Evolutionary conservation across 2,113 vertebrate genomes (phyloP), one percentile per base, ranked within the genome.

Genomic region (Crotalus horridus): DNA sequence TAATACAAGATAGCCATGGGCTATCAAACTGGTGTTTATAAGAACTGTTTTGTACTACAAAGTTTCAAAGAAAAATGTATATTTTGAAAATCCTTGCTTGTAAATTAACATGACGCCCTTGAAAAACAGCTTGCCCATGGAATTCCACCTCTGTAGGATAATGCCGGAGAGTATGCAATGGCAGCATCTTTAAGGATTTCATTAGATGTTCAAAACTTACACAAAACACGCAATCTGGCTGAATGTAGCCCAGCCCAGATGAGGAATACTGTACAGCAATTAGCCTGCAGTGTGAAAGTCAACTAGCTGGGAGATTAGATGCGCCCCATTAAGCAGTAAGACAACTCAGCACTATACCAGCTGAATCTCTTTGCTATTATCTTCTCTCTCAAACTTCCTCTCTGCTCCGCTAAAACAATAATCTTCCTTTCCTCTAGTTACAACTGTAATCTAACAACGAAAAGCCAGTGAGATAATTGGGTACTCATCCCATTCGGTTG

Each of bases 381-480:
- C 24, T 91, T 58, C 7, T 51, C 48, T 46, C 0, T 89, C 89
- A 7, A 64, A 13, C 0, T 0, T 26, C 21, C 48, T 88, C 15
- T 12, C 53, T 89, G 26, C 29, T 21, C 46, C 39, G 9, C 86
- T 88, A 15, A 53, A 11, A 1, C 29, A 91, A 64, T 39, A 85
- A 92, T 90, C 39, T 90, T 61, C 91, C 55, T 23, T 15, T 24
- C 55, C 43, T 20, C 89, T 39, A 0, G 21, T 81, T 51, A 10
- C 12, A n/a, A 0, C 0, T 7, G 3, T 61, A 55, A 0, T 0
- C 86, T 0, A 0, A 0, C 85, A 89, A 6, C 81, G 0, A 13
- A 51, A 56, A 87, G 0, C 13, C 17, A 8, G 15, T 3, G 29
- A 86, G 81, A 0, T 4, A 0, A 46, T 10, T 24, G 85, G 9